These are phyloP conservation scores for Malacosoma neustria DNA, from an alignment of 2,888 invertebrate genomes.

Conservation along the genomic window DNA sequence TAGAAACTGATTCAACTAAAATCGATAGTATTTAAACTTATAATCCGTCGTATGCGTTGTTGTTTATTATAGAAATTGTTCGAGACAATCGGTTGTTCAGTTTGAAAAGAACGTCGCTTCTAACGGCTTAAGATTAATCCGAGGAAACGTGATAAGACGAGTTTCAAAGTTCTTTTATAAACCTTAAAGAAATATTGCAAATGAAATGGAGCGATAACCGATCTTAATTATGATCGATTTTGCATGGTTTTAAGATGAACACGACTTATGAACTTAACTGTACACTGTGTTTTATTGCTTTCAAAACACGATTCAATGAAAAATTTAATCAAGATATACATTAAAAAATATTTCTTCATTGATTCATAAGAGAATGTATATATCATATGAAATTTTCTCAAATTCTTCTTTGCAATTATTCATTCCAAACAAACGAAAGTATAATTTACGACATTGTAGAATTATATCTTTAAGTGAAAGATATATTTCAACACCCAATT, in stretches of 20 bases:
- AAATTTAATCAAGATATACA: not conserved
- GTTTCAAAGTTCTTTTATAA: not conserved
- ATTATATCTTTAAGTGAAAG: too few species aligned
- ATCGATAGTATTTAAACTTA: not conserved
- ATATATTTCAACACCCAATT: too few species aligned
- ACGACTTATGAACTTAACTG: not conserved
- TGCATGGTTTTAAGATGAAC: not conserved
- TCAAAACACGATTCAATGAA: not conserved
- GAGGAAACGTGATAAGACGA: not conserved
- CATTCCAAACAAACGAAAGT: too few species aligned
- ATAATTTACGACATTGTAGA: too few species aligned
- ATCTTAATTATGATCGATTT: not conserved
- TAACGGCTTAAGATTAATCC: conserved; percentile 4
- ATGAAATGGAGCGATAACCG: not conserved
- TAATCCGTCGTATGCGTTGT: not conserved
- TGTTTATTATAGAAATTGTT: conserved; percentile 3
- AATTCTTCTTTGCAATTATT: too few species aligned
- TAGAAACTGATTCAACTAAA: not conserved
- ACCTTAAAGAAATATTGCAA: not conserved
- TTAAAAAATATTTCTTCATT: not conserved
- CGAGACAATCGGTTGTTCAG: conserved; percentile 14
- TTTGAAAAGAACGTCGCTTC: conserved; percentile 5
- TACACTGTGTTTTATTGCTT: not conserved
- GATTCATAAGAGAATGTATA: not conserved
- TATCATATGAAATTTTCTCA: too few species aligned